Evolutionary conservation across 2,113 vertebrate genomes (phyloP), one percentile per base, ranked within the genome.

Genomic region (Brienomyrus longianalis): DNA sequence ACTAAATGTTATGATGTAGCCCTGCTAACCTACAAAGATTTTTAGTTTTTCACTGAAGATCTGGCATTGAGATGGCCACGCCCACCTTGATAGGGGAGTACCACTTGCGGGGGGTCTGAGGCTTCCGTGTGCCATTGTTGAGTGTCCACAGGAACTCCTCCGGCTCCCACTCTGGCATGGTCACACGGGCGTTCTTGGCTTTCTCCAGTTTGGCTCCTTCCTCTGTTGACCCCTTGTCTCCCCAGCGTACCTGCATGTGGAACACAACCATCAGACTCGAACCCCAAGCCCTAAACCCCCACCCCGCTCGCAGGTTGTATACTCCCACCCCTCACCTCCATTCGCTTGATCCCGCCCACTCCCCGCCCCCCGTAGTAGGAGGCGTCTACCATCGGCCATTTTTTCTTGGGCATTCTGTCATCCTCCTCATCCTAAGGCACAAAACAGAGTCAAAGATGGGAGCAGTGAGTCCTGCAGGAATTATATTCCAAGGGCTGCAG

Each of bases 161-260:
- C 0, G 95, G 97, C 54, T 99, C 98, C 91, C 98, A 95, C 21
- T 96, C 95, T 0, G 98, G 98, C 97, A 99, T 97, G 93, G 97
- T 97, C 43, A 99, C 98, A 0, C 96, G 94, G 21, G 98, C 98
- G 0, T 99, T 99, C 94, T 99, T 99, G 39, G 98, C 97, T 89
- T 98, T 98, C 94, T 99, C 98, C 90, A 99, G 51, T 92, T 99
- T 99, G 43, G 98, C 98, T 0, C 98, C 98, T 95, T 99, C 98
- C 93, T 99, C 98, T 0, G 98, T 99, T 3, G 98, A 99, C 47
- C 98, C 98, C 90, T 96, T 99, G 89, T 99, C 98, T 80, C 98
- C 98, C 98, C 98, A 99, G 15, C 97, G 97, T 62, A 99, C 98
- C 98, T 99, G 93, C 7, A 92, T 9, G 35, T 92, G 7, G 4